phyloP scores from a whole-genome alignment of 92 coral and sea anemone species.

The Nematostella vectensis region DNA sequence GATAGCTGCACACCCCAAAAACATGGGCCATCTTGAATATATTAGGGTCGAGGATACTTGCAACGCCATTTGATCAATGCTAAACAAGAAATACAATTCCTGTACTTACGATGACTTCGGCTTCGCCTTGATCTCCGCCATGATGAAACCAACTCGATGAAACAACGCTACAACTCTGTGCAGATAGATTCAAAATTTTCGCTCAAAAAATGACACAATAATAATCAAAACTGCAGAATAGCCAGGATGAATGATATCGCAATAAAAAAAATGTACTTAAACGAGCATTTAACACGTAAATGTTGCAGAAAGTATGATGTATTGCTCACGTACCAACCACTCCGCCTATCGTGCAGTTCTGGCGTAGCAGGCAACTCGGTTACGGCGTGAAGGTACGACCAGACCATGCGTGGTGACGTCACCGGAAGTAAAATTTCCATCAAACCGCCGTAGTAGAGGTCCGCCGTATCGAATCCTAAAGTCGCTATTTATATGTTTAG shows the following conservation, averaged over 20 bases:
- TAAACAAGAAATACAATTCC: too few relatives aligned
- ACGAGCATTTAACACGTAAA: not conserved
- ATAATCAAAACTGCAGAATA: not conserved
- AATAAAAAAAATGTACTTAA: slow-evolving; percentile 3
- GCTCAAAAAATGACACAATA: not conserved
- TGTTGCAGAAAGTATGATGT: not conserved
- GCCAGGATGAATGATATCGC: not conserved
- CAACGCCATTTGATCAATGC: too few relatives aligned
- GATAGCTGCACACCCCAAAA: too few relatives aligned
- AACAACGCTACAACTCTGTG: too few relatives aligned
- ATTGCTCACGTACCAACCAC: slow-evolving; percentile 30
- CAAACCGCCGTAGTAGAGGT: slow-evolving; percentile 27
- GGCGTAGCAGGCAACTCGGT: slow-evolving; percentile 12
- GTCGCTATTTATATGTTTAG: too few relatives aligned
- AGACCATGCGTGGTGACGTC: slow-evolving; percentile 11
- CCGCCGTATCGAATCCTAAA: slow-evolving; percentile 23
- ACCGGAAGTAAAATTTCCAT: slow-evolving; percentile 18
- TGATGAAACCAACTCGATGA: too few relatives aligned
- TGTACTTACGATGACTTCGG: too few relatives aligned
- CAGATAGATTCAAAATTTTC: too few relatives aligned
- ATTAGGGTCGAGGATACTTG: too few relatives aligned
- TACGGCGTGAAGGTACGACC: slow-evolving; percentile 25
- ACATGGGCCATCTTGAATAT: too few relatives aligned
- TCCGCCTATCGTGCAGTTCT: slow-evolving; percentile 8
- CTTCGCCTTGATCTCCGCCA: too few relatives aligned